These are phyloP conservation scores for Rhea americana DNA, from an alignment of 2,113 vertebrate genomes.

Conservation along the genomic window DNA sequence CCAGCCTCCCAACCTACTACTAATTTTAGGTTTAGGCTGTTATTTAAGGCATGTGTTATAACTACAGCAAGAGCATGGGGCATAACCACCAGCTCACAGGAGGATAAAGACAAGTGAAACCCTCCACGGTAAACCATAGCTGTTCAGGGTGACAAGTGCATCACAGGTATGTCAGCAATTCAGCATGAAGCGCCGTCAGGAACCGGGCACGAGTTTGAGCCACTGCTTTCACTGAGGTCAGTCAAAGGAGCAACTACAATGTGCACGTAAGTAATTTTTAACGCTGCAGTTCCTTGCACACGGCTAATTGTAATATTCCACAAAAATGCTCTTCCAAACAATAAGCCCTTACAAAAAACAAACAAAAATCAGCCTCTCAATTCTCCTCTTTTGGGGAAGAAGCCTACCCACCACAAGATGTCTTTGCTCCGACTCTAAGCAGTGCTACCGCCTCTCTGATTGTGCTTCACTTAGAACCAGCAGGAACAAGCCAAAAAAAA, in stretches of 20 bases:
- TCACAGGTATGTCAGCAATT: not conserved
- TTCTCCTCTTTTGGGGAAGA: not conserved
- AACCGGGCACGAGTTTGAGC: not conserved
- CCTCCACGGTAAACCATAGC: not conserved
- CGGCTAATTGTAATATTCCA: not conserved
- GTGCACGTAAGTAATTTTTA: not conserved
- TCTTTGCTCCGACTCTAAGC: not conserved
- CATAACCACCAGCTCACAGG: not conserved
- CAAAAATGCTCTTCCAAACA: not conserved
- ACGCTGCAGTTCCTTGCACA: too few species aligned
- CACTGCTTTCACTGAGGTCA: not conserved
- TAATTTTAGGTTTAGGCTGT: constrained; percentile 48
- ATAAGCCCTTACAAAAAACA: not conserved
- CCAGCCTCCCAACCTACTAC: not conserved
- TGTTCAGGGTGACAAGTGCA: not conserved
- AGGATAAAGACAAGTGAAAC: not conserved
- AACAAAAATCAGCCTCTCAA: not conserved
- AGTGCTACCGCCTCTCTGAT: not conserved
- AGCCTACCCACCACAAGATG: fast-evolving
- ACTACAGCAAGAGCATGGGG: not conserved
- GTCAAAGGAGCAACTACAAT: not conserved
- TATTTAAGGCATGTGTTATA: constrained; percentile 4
- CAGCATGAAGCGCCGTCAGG: not conserved
- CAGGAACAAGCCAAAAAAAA: fast-evolving
- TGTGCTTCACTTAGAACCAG: not conserved